These are phyloP conservation scores for Aurelia aurita DNA, from an alignment of 30 jellyfish, hydroid and myxozoan genomes.

Conservation along the genomic window DNA sequence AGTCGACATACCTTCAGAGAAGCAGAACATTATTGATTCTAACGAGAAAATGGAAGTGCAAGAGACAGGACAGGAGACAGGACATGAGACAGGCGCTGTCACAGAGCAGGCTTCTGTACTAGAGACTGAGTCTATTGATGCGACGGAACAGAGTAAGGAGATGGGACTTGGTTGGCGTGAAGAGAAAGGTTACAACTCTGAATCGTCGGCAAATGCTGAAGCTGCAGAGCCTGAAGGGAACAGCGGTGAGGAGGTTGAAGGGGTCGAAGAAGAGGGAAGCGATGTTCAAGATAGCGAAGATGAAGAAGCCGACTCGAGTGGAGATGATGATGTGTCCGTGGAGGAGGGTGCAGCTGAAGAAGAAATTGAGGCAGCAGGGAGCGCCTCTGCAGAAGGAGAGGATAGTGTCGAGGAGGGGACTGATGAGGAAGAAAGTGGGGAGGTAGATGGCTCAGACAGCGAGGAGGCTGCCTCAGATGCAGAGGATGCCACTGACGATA, in stretches of 20 bases:
- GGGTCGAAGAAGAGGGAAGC: not conserved
- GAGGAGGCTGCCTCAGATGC: not conserved
- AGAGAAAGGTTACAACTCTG: slow-evolving; percentile 27
- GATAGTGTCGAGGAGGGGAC: slow-evolving; percentile 18
- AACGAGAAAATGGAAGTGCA: too few relatives aligned
- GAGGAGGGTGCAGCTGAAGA: slow-evolving; percentile 23
- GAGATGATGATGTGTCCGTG: not conserved
- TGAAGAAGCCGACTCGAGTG: slow-evolving; percentile 9
- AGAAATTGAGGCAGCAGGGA: slow-evolving; percentile 17
- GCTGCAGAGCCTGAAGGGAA: not conserved
- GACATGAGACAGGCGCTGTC: too few relatives aligned
- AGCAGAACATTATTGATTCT: too few relatives aligned
- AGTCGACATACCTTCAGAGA: too few relatives aligned
- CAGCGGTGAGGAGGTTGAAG: not conserved
- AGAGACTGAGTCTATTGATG: not conserved
- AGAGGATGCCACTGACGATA: slow-evolving; percentile 7
- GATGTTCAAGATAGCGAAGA: slow-evolving; percentile 6
- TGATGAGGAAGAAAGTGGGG: slow-evolving; percentile 14
- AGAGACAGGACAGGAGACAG: too few relatives aligned
- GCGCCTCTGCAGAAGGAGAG: slow-evolving; percentile 7
- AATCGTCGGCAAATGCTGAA: slow-evolving; percentile 16
- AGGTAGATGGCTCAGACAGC: not conserved
- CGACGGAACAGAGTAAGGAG: not conserved
- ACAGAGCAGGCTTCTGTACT: not conserved
- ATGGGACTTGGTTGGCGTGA: slow-evolving; percentile 29